Evolutionary conservation across 2,797 vertebrate species (phyloP).

Genomic region (Oophaga sylvatica): DNA sequence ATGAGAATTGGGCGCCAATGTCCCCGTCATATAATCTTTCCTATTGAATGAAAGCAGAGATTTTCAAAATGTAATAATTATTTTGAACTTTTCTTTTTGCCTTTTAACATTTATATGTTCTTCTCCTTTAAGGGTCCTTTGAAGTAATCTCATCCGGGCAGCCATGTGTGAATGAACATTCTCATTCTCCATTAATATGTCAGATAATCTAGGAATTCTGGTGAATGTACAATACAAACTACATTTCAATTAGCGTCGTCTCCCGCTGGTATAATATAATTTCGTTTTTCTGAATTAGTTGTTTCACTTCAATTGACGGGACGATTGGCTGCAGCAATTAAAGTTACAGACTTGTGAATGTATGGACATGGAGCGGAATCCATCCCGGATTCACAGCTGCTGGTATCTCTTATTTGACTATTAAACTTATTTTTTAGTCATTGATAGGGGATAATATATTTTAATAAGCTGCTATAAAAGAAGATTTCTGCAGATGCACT

Average conservation of each 20-base stretch:
- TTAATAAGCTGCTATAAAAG: constrained; percentile 7
- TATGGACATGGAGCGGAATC: constrained; percentile 2
- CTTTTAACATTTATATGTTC: too few species aligned
- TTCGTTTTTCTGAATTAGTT: constrained; percentile 36
- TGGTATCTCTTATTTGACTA: constrained; percentile 5
- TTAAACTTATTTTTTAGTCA: constrained; percentile 28
- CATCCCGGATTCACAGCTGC: constrained; percentile 5
- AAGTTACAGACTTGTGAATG: constrained; percentile 31
- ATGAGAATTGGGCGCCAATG: too few species aligned
- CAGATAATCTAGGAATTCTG: constrained; percentile 23
- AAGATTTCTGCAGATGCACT: neutral
- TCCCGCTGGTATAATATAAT: constrained; percentile 34
- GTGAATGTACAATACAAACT: constrained; percentile 24
- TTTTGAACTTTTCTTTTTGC: neutral
- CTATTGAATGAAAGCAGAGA: too few species aligned
- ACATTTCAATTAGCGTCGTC: constrained; percentile 41
- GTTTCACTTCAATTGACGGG: constrained; percentile 23
- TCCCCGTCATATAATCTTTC: too few species aligned
- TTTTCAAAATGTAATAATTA: too few species aligned
- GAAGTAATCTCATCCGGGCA: neutral
- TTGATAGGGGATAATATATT: constrained; percentile 18
- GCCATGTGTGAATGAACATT: constrained; percentile 16
- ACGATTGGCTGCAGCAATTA: constrained; percentile 27
- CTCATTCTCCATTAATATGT: constrained; percentile 45
- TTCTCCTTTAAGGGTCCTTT: neutral